These are phyloP conservation scores for Nasua narica DNA, from an alignment of 2,797 vertebrate species.

Conservation along the genomic window DNA sequence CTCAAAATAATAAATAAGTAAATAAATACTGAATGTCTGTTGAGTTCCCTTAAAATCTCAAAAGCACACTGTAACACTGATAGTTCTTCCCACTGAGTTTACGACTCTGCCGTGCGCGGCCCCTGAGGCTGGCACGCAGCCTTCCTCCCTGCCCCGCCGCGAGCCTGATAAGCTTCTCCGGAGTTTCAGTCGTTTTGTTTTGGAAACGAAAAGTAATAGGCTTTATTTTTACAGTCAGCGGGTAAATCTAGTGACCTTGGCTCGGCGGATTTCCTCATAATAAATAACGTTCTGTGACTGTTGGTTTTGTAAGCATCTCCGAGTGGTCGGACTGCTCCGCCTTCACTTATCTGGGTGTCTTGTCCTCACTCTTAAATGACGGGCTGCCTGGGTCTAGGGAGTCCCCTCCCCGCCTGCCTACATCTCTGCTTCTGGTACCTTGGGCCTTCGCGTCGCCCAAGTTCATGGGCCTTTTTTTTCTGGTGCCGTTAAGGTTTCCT, in stretches of 20 bases:
- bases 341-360: not conserved
- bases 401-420: not conserved
- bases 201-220: not conserved
- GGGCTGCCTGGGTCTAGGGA: not conserved
- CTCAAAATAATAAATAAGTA: not conserved
- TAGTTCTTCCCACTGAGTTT: not conserved
- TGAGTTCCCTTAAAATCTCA: not conserved
- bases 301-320: not conserved
- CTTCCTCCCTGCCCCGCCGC: not conserved
- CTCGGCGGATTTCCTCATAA: not conserved
- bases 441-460: not conserved
- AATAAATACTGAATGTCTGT: not conserved
- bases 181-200: not conserved
- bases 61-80: not conserved
- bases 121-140: not conserved
- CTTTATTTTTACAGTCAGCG: not conserved
- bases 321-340: not conserved
- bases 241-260: not conserved
- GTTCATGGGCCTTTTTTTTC: not conserved
- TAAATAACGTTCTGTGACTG: not conserved
- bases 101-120: accelerated
- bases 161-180: not conserved
- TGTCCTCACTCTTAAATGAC: not conserved
- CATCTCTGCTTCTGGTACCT: not conserved
- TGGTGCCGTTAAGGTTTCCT: not conserved